phyloP scores from a whole-genome alignment of 1,140 invertebrate genomes.

The Andricus grossulariae region DNA sequence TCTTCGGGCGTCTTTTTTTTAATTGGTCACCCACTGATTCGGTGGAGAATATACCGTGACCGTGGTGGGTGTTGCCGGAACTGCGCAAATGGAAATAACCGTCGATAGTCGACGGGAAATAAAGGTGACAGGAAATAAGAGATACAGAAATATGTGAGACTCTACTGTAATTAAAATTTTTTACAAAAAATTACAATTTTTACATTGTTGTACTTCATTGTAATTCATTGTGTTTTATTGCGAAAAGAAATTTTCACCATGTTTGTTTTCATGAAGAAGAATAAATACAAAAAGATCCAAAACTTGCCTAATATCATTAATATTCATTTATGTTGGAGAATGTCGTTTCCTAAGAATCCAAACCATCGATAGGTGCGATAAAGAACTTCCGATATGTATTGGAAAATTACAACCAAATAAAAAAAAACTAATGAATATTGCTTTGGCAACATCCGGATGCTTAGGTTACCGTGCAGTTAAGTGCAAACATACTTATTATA shows the following conservation, averaged over 20 bases:
- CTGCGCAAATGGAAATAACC: too few species aligned
- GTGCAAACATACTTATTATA: conserved; percentile 2
- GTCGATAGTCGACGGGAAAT: too few species aligned
- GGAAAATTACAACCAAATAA: conserved; percentile 12
- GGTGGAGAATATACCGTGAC: too few species aligned
- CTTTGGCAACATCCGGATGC: conserved; percentile 5
- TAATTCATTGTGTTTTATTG: too few species aligned
- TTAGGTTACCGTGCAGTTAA: neutral
- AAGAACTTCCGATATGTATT: neutral
- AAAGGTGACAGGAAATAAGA: too few species aligned
- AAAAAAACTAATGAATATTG: conserved; percentile 19
- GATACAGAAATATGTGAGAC: too few species aligned
- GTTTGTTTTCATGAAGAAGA: neutral
- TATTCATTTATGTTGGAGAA: conserved; percentile 5
- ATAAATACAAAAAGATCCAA: neutral
- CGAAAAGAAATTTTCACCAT: neutral
- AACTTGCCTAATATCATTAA: neutral
- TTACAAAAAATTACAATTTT: too few species aligned
- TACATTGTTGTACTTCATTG: too few species aligned
- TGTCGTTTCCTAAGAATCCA: neutral
- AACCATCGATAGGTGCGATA: neutral
- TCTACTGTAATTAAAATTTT: too few species aligned
- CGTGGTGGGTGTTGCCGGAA: too few species aligned
- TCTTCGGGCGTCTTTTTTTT: too few species aligned
- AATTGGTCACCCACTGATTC: too few species aligned